Conservation (phyloP, 2,888 invertebrate species). For the Euzetes globulus region DNA sequence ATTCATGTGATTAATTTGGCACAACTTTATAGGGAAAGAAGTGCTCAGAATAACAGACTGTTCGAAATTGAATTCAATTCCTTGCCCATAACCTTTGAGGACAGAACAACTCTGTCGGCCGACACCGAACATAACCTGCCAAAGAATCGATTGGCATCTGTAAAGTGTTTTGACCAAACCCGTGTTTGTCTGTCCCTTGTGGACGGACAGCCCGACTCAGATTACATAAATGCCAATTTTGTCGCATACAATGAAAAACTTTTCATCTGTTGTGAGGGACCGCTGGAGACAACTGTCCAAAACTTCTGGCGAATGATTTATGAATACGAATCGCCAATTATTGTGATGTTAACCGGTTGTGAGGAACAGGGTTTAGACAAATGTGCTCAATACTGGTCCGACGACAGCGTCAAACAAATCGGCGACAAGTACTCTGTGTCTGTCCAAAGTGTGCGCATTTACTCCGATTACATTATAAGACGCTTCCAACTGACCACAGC, state of each 20-base stretch:
- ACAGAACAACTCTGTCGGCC: constrained; percentile 75
- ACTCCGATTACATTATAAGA: constrained; percentile 67
- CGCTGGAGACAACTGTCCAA: constrained; percentile 55
- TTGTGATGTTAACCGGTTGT: constrained; percentile 90
- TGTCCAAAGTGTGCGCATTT: constrained; percentile 39
- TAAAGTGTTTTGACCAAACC: constrained; percentile 86
- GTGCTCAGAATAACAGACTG: constrained; percentile 78
- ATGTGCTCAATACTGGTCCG: constrained; percentile 89
- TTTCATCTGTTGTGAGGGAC: constrained; percentile 77
- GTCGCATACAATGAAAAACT: constrained; percentile 84
- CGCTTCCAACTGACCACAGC: constrained; percentile 38
- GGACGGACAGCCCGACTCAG: constrained; percentile 70
- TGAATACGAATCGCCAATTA: constrained; percentile 76
- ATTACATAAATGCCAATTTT: constrained; percentile 86
- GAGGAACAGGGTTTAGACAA: constrained; percentile 88
- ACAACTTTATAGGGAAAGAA: constrained; percentile 68
- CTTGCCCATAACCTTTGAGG: constrained; percentile 74
- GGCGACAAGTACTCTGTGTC: constrained; percentile 34
- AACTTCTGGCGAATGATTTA: constrained; percentile 99
- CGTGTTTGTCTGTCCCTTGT: constrained; percentile 68
- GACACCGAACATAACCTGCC: constrained; percentile 74
- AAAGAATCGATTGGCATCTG: constrained; percentile 86
- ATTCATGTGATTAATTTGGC: constrained; percentile 65
- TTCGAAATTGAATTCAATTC: constrained; percentile 64
- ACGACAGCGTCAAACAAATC: constrained; percentile 48